Evolutionary conservation across 2,113 vertebrate species (phyloP).

Genomic region (Lipophrys pholis): DNA sequence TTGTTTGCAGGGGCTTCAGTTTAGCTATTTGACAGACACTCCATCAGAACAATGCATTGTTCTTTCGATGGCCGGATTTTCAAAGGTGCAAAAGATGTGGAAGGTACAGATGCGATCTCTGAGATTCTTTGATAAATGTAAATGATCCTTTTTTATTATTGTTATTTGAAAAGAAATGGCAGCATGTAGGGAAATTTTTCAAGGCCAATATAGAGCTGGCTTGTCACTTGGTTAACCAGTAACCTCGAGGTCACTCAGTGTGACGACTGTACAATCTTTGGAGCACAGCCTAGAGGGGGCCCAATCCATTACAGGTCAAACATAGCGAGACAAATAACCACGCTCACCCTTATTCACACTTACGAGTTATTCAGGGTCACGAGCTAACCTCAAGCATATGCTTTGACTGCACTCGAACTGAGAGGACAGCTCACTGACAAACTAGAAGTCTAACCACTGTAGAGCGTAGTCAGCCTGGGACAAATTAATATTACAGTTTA

Average conservation of each 20-base stretch:
- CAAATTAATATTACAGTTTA: not conserved
- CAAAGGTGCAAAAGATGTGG: conserved; percentile 53
- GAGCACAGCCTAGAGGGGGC: too few species aligned
- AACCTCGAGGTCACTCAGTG: too few species aligned
- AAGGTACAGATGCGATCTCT: not conserved
- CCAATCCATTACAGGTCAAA: too few species aligned
- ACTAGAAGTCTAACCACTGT: too few species aligned
- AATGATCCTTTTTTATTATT: not conserved
- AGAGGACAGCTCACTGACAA: too few species aligned
- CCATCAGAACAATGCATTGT: conserved; percentile 11
- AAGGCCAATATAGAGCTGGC: not conserved
- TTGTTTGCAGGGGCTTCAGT: conserved; percentile 16
- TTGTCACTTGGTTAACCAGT: not conserved
- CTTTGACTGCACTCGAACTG: too few species aligned
- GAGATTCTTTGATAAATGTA: not conserved
- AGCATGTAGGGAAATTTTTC: not conserved
- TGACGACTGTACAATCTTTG: too few species aligned
- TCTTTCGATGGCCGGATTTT: conserved; percentile 43
- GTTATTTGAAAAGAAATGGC: not conserved
- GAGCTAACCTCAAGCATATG: too few species aligned
- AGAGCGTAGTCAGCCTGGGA: not conserved
- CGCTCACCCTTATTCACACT: too few species aligned
- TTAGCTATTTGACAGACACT: conserved; percentile 23
- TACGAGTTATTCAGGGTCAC: too few species aligned
- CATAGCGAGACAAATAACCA: too few species aligned